These are phyloP conservation scores for Xiphophorus maculatus DNA, from an alignment of 2,113 vertebrate genomes.

Conservation along the genomic window DNA sequence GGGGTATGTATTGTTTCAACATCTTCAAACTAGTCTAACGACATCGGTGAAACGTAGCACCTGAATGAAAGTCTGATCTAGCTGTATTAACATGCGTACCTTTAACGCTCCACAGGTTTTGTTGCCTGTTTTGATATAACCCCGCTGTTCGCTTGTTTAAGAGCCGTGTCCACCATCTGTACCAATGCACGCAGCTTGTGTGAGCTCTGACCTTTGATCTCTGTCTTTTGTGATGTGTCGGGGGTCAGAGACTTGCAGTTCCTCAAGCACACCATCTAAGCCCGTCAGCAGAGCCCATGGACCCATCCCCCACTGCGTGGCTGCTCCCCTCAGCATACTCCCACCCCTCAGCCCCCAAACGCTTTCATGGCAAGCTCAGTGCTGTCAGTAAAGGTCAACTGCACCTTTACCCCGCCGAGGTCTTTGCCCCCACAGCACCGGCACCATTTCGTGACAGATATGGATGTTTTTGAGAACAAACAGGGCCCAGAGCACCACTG, in stretches of 20 bases:
- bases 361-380: constrained; percentile 41
- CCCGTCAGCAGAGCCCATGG: constrained; percentile 48
- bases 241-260: constrained; percentile 74
- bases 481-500: neutral
- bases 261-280: constrained; percentile 58
- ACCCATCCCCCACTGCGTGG: constrained; percentile 25
- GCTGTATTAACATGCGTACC: neutral
- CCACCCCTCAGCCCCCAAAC: constrained; percentile 25
- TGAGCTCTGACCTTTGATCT: constrained; percentile 66
- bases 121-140: neutral
- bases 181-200: constrained; percentile 39
- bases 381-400: constrained; percentile 69
- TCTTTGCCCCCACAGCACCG: constrained; percentile 27
- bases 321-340: constrained; percentile 40
- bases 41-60: neutral
- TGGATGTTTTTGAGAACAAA: constrained; percentile 7
- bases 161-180: constrained; percentile 11
- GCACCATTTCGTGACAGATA: constrained; percentile 5
- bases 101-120: neutral
- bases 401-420: constrained; percentile 51
- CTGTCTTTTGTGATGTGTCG: constrained; percentile 63
- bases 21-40: constrained; percentile 31
- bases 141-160: too few relatives aligned
- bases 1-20: constrained; percentile 66
- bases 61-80: neutral